A percentile compares a stretch with the other conserved stretches of the same genome.
Conservation (phyloP, 2,888 invertebrate species). For the Caenorhabditis becei region DNA sequence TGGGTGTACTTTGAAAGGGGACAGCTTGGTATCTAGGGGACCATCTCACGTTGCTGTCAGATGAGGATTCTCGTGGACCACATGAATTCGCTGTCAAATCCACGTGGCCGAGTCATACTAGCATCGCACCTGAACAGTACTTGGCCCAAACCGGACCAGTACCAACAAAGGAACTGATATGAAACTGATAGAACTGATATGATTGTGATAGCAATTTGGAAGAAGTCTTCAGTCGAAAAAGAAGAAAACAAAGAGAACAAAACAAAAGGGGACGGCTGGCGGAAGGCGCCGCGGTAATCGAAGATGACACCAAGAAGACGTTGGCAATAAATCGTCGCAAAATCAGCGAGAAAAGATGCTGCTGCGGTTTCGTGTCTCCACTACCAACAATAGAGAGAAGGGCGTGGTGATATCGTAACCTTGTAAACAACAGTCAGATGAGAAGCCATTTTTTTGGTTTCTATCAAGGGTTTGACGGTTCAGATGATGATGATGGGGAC, state of each 20-base stretch:
- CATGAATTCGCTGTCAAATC: no score
- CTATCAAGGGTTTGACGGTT: constrained; percentile 6
- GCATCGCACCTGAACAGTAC: no score
- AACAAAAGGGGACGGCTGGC: constrained; percentile 8
- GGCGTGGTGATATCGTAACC: constrained; percentile 61
- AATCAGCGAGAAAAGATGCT: constrained; percentile 24
- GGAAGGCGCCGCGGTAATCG: constrained; percentile 32
- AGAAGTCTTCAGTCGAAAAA: no score
- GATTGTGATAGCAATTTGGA: background rate
- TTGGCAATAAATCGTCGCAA: constrained; percentile 46
- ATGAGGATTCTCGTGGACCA: no score
- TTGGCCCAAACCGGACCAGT: background rate
- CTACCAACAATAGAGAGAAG: constrained; percentile 40
- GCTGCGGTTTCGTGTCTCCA: constrained; percentile 5
- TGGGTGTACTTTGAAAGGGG: no score
- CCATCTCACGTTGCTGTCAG: no score
- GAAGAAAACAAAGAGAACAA: constrained; percentile 34
- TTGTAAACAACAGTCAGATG: constrained; percentile 48
- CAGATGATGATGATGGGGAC: constrained; percentile 15
- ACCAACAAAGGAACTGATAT: constrained; percentile 12
- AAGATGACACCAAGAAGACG: constrained; percentile 15
- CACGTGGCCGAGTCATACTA: no score
- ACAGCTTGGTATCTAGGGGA: no score
- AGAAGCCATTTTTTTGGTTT: constrained; percentile 21
- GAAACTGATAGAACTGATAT: constrained; percentile 3